Evolutionary conservation across 1,140 invertebrate genomes (phyloP).

Genomic region (Penaeus vannamei): DNA sequence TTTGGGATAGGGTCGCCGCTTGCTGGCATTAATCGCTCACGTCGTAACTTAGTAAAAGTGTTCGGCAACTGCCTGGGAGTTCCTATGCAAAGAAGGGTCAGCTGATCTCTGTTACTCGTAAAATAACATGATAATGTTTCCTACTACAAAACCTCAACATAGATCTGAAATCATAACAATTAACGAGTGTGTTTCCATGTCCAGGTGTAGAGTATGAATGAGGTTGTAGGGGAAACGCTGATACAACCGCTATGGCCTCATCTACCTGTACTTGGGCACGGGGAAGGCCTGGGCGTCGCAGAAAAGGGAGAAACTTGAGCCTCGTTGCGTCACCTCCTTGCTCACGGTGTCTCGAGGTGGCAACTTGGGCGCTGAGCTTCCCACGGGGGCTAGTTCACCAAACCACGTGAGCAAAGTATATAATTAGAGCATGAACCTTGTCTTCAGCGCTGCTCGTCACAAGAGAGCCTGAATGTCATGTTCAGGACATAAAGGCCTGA

Average conservation of each 20-base stretch:
- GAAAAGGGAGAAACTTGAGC: conserved; percentile 76
- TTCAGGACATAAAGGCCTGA: background rate
- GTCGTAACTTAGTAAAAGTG: too few relatives aligned
- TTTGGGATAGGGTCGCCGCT: too few relatives aligned
- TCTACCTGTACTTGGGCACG: conserved; percentile 79
- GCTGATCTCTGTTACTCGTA: too few relatives aligned
- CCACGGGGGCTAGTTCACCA: conserved; percentile 73
- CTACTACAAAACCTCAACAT: too few relatives aligned
- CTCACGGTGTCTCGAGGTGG: conserved; percentile 57
- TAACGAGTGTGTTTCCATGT: too few relatives aligned
- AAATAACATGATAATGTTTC: too few relatives aligned
- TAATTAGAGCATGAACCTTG: conserved; percentile 10
- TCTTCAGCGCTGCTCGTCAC: conserved; percentile 37
- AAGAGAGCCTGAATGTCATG: conserved; percentile 13
- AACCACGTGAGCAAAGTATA: background rate
- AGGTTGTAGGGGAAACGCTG: too few relatives aligned
- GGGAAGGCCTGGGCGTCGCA: conserved; percentile 81
- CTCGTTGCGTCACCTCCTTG: conserved; percentile 57
- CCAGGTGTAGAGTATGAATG: too few relatives aligned
- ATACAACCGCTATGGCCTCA: background rate
- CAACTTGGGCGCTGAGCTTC: conserved; percentile 68
- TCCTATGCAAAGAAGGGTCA: too few relatives aligned
- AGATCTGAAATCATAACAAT: too few relatives aligned
- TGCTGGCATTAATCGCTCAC: too few relatives aligned
- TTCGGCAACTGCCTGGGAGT: too few relatives aligned